Evolutionary conservation across 2,113 vertebrate species (phyloP).

Genomic region (Chaetura pelagica): DNA sequence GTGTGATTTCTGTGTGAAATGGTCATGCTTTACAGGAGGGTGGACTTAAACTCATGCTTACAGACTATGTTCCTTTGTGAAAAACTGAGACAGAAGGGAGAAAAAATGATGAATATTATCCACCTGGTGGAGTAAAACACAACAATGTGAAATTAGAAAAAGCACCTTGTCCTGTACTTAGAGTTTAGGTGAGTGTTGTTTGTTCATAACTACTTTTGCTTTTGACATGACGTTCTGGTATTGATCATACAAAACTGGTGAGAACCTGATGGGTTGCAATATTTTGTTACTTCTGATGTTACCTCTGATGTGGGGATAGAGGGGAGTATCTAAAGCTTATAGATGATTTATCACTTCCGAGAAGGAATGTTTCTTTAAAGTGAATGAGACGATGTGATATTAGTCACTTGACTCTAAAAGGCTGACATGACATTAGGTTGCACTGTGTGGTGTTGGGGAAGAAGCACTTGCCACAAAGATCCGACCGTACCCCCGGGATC

Average conservation of each 20-base stretch:
- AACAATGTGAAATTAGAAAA: constrained; percentile 54
- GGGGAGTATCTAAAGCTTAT: constrained; percentile 19
- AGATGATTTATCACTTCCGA: constrained; percentile 54
- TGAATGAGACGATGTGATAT: constrained; percentile 39
- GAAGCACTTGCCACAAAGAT: constrained; percentile 57
- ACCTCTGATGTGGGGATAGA: constrained; percentile 3
- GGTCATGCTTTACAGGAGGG: background rate
- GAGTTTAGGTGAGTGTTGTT: constrained; percentile 62
- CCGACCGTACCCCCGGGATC: constrained; percentile 29
- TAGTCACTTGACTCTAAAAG: constrained; percentile 61
- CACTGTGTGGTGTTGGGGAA: constrained; percentile 44
- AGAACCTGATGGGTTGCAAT: constrained; percentile 53
- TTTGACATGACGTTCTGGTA: constrained; percentile 33
- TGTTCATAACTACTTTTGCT: constrained; percentile 12
- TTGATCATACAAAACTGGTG: constrained; percentile 40
- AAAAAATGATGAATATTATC: background rate
- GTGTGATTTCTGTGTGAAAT: constrained; percentile 40
- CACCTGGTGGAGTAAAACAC: constrained; percentile 40
- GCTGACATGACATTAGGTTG: constrained; percentile 32
- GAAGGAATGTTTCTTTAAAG: constrained; percentile 61
- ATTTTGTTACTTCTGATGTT: constrained; percentile 15
- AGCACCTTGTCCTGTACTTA: constrained; percentile 64
- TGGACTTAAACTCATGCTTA: constrained; percentile 36
- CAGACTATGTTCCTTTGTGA: constrained; percentile 15
- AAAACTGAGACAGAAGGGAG: background rate